phyloP scores from a whole-genome alignment of 2,888 invertebrate species.

The Tortrix viridana region DNA sequence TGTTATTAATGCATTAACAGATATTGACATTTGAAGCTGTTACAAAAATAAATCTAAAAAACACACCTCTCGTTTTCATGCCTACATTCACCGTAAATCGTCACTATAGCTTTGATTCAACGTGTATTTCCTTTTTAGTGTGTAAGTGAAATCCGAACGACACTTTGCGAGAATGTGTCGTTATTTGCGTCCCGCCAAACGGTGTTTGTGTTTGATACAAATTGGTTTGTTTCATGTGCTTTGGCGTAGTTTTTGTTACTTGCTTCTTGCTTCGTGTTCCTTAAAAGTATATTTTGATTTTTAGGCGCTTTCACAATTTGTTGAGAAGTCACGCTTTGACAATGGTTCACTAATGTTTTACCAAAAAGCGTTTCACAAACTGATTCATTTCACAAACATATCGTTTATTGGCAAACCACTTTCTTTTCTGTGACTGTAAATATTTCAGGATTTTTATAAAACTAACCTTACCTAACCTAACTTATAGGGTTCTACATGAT shows the following conservation, averaged over 20 bases:
- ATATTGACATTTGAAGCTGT: not conserved
- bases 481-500: too few relatives aligned
- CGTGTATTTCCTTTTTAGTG: slow-evolving; percentile 43
- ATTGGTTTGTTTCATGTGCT: slow-evolving; percentile 42
- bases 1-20: not conserved
- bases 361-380: too few relatives aligned
- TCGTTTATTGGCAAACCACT: too few relatives aligned
- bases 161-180: slow-evolving; percentile 48
- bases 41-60: not conserved
- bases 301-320: too few relatives aligned
- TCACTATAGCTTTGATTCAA: slow-evolving; percentile 45
- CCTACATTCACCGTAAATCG: slow-evolving; percentile 36
- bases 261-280: not conserved
- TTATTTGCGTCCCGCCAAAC: slow-evolving; percentile 53
- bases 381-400: too few relatives aligned
- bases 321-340: too few relatives aligned
- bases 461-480: too few relatives aligned
- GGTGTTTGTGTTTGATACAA: slow-evolving; percentile 47
- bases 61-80: slow-evolving; percentile 16
- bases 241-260: not conserved
- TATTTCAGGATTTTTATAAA: too few relatives aligned
- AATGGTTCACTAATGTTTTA: too few relatives aligned
- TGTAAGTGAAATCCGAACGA: slow-evolving; percentile 44
- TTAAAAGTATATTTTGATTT: not conserved
- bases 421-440: too few relatives aligned